Conservation (phyloP, 2,797 vertebrate species). For the Rousettus madagascariensis region DNA sequence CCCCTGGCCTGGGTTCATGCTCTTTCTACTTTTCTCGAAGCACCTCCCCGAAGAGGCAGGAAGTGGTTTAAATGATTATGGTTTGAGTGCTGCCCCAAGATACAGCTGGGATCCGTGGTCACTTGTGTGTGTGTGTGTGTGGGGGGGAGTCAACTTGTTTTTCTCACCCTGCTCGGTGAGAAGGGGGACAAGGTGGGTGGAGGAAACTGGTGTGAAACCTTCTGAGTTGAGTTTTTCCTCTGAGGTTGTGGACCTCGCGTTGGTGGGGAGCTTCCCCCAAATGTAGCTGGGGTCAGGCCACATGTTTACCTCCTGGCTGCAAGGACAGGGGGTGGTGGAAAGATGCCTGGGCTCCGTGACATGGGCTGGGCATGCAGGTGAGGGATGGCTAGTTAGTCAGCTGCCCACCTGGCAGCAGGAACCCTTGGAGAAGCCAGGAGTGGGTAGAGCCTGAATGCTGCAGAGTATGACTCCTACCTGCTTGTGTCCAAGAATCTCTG, state of each 20-base stretch:
- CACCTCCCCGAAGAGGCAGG: constrained; percentile 12
- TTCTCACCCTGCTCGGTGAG: constrained; percentile 27
- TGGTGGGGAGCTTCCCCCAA: constrained; percentile 66
- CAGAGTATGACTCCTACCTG: background rate
- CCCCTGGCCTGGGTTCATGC: background rate
- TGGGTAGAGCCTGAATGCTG: background rate
- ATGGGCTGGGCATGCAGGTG: background rate
- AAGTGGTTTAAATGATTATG: constrained; percentile 58
- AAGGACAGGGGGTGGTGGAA: background rate
- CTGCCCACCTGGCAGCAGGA: background rate
- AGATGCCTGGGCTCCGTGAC: background rate
- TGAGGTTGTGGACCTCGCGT: background rate
- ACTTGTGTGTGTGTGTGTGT: background rate
- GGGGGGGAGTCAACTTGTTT: constrained; percentile 44
- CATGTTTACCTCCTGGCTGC: background rate
- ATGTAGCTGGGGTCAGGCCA: background rate
- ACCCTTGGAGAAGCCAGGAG: background rate
- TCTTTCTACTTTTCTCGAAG: background rate
- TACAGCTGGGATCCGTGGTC: constrained; percentile 37
- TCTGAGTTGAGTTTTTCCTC: constrained; percentile 40
- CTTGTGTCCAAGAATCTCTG: background rate
- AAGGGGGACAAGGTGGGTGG: background rate
- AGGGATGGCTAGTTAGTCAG: background rate
- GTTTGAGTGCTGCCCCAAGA: background rate
- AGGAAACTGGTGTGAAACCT: constrained; percentile 51